Evolutionary conservation across 2,113 vertebrate genomes (phyloP), one percentile per base, ranked within the genome.

Genomic region (Dicrurus megarhynchus): DNA sequence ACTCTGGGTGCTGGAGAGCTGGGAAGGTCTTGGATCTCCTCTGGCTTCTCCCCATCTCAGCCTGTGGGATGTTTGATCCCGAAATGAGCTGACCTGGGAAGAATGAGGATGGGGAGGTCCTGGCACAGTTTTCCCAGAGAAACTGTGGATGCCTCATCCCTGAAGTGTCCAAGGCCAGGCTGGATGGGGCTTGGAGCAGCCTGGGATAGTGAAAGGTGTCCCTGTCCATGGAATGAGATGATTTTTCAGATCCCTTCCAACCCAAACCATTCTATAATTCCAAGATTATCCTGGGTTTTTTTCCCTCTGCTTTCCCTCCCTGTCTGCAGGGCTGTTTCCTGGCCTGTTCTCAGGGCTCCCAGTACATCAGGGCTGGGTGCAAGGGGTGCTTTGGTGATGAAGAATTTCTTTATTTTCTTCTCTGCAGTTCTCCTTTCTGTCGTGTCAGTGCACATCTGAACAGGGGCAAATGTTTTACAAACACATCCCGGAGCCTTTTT

Each of bases 221-320:
- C 26, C 67, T 56, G 30, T 3, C 56, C 14, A 3, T 53, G 39
- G 19, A 20, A 39, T 11, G 7, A 28, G 21, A 9, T 32, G 47
- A 27, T 35, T 55, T 75, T 69, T 35, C 9, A 32, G 8, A 53
- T 35, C 47, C 5, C 7, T 61, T 55, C 26, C 30, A 16, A 26
- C n/a, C n/a, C 21, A 26, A 35, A 47, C 14, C 16, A 23, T 19
- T 44, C 59, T 23, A 1, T 35, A 41, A 32, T 49, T 41, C 32
- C 9, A 17, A 19, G 9, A 35, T 60, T 0, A 26, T 67, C 13
- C 3, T 27, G 52, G 17, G 4, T 11, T 13, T 13, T 37, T 11
- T 3, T 0, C 5, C 10, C 16, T 17, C 9, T 35, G 15, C 16
- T 33, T 30, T 14, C 7, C 8, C 14, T 5, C 19, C 1, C 10